Percentiles rank a stretch among this genome's conserved stretches.
Conservation (phyloP, 2,797 vertebrate genomes). For the Pseudomugil tenellus region DNA sequence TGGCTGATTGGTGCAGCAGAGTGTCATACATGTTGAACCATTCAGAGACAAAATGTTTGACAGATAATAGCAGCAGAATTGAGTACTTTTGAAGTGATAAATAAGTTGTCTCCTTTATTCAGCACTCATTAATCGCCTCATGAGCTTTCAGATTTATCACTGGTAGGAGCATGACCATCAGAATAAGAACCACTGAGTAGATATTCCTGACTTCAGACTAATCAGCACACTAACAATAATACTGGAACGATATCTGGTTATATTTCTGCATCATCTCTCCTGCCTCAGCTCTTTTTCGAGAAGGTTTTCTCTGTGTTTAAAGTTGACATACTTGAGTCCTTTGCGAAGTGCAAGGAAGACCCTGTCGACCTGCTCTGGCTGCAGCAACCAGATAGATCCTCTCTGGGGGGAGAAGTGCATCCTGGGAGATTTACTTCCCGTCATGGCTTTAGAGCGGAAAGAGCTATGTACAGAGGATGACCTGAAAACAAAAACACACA, state of each 20-base stretch:
- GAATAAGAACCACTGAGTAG: neutral
- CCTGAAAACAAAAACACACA: slow-evolving; percentile 66
- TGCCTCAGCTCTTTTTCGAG: no score
- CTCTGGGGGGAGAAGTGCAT: slow-evolving; percentile 80
- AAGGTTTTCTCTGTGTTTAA: neutral
- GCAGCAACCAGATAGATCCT: slow-evolving; percentile 64
- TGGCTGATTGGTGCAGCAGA: neutral
- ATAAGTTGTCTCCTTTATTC: neutral
- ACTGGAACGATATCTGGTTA: no score
- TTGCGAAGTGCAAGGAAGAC: slow-evolving; percentile 91
- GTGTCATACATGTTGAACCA: no score
- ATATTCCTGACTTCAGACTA: neutral
- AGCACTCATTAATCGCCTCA: neutral
- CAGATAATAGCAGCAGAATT: neutral
- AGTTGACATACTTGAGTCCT: slow-evolving; percentile 85
- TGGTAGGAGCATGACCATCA: neutral
- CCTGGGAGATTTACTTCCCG: slow-evolving; percentile 80
- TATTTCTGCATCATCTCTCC: neutral
- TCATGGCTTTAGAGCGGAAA: slow-evolving; percentile 81
- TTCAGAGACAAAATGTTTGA: neutral
- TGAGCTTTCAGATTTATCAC: neutral
- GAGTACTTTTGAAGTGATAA: neutral
- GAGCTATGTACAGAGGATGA: slow-evolving; percentile 84
- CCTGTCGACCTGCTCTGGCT: slow-evolving; percentile 90
- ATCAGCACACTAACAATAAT: no score